phyloP scores from a whole-genome alignment of 23 tunicate genomes.

The Diplosoma virens region DNA sequence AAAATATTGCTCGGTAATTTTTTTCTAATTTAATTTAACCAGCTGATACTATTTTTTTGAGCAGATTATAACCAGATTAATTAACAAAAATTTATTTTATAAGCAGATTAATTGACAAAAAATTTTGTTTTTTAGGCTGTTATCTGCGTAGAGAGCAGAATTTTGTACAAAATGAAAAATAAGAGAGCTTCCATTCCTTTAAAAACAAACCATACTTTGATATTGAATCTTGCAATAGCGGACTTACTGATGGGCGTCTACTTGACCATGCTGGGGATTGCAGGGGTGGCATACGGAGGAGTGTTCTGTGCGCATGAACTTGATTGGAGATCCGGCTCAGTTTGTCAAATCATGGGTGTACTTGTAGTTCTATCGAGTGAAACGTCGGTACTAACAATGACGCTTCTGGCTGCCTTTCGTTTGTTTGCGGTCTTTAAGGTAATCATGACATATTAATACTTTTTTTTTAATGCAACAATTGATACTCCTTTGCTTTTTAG shows the following conservation, averaged over 20 bases:
- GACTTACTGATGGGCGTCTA: slow-evolving; percentile 44
- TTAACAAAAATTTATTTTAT: no score
- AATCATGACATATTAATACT: no score
- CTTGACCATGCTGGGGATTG: slow-evolving; percentile 28
- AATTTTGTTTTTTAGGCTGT: slow-evolving; percentile 19
- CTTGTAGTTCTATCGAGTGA: slow-evolving; percentile 46
- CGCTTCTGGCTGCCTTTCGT: slow-evolving; percentile 27
- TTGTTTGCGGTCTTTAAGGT: slow-evolving; percentile 23
- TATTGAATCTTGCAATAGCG: slow-evolving; percentile 25
- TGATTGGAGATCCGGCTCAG: slow-evolving; percentile 27
- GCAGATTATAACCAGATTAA: no score
- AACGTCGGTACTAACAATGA: slow-evolving; percentile 46
- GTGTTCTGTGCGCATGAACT: slow-evolving; percentile 25
- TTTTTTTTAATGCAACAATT: no score
- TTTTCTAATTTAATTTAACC: no score
- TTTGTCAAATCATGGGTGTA: slow-evolving; percentile 31
- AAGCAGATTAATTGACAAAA: no score
- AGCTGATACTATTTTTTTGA: no score
- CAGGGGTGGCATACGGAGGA: slow-evolving; percentile 15
- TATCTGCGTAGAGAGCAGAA: background rate
- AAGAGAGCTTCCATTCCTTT: background rate
- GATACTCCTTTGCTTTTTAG: no score
- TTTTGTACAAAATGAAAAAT: background rate
- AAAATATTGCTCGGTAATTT: no score
- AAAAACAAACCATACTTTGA: slow-evolving; percentile 17